Conservation (phyloP, 2,113 vertebrate genomes). For the Scortum barcoo region DNA sequence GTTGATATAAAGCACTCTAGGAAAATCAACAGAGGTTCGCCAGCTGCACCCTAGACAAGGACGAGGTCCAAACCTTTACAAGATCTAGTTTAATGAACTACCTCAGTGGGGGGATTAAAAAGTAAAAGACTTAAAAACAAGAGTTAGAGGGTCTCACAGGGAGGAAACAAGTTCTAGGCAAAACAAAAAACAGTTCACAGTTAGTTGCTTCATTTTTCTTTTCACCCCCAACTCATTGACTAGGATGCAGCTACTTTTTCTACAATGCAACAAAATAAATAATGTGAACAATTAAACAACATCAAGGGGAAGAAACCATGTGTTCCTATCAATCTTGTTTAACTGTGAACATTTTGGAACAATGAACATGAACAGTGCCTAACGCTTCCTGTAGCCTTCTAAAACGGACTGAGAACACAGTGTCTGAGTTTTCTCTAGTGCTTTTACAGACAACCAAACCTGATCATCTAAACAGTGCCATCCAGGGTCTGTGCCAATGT, state of each 20-base stretch:
- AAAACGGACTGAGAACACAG: conserved; percentile 88
- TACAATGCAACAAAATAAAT: conserved; percentile 75
- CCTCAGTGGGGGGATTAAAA: conserved; percentile 66
- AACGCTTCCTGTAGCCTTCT: conserved; percentile 80
- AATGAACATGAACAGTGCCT: conserved; percentile 83
- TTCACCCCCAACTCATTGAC: conserved; percentile 81
- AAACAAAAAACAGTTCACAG: conserved; percentile 78
- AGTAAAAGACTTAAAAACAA: conserved; percentile 80
- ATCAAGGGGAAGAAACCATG: conserved; percentile 62
- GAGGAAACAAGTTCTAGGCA: conserved; percentile 61
- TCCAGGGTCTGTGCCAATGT: conserved; percentile 94
- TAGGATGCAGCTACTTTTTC: conserved; percentile 86
- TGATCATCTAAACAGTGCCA: conserved; percentile 87
- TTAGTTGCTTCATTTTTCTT: conserved; percentile 46
- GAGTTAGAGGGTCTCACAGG: conserved; percentile 51
- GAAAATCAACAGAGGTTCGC: conserved; percentile 88
- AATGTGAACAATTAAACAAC: conserved; percentile 82
- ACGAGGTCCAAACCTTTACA: conserved; percentile 70
- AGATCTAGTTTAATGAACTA: conserved; percentile 60
- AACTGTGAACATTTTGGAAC: conserved; percentile 85
- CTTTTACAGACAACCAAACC: conserved; percentile 82
- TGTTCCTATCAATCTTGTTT: conserved; percentile 81
- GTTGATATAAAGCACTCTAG: conserved; percentile 89
- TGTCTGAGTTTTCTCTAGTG: conserved; percentile 93
- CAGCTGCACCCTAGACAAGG: conserved; percentile 89